Percentiles rank a stretch among this genome's conserved stretches.
Conservation (phyloP, 2,888 invertebrate genomes). For the Flexamia atlantica region DNA sequence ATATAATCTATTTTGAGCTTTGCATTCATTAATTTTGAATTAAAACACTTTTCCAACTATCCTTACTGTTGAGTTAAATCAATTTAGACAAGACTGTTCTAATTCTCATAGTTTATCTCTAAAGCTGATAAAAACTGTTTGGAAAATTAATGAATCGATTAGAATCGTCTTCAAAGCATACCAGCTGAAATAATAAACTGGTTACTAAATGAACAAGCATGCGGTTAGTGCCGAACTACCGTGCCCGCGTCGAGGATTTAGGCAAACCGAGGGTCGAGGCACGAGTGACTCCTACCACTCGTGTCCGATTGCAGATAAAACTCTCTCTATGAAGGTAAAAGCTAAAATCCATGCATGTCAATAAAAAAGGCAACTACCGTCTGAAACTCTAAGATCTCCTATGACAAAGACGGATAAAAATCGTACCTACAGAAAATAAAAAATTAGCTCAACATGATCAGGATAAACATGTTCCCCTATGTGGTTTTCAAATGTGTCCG, state of each 20-base stretch:
- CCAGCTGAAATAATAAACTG: conserved; percentile 43
- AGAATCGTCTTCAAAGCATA: conserved; percentile 19
- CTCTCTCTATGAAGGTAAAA: conserved; percentile 41
- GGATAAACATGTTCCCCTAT: conserved; percentile 39
- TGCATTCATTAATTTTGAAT: no score
- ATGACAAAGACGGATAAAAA: conserved; percentile 48
- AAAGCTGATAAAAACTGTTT: no score
- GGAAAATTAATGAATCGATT: no score
- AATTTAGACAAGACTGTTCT: no score
- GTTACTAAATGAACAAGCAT: conserved; percentile 40
- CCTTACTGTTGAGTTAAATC: no score
- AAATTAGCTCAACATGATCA: conserved; percentile 44
- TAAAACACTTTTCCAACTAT: no score
- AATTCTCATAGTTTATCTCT: no score
- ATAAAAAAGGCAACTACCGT: conserved; percentile 40
- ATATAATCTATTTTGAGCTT: no score
- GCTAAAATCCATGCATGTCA: conserved; percentile 46
- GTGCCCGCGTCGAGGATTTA: background rate
- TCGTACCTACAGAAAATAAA: conserved; percentile 43
- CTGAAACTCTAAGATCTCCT: conserved; percentile 47
- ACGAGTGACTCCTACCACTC: conserved; percentile 2
- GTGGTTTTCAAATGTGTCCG: conserved; percentile 24
- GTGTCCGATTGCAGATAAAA: conserved; percentile 28
- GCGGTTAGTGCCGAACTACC: conserved; percentile 35
- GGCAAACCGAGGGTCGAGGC: background rate